Evolutionary conservation across 2,888 invertebrate species (phyloP).

Genomic region (Neuroscelio doddi): DNA sequence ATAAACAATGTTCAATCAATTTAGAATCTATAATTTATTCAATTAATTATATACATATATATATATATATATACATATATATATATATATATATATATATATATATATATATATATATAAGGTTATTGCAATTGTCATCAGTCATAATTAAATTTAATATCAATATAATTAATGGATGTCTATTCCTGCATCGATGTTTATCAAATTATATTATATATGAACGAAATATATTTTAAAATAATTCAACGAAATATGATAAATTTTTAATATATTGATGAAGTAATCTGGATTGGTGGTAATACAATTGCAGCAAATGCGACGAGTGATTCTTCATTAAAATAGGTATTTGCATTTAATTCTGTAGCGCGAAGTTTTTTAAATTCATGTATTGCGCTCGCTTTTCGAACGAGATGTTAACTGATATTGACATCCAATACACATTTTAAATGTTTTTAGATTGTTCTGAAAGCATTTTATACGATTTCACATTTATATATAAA

Average conservation of each 20-base stretch:
- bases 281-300: neutral
- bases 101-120: too few relatives aligned
- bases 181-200: slow-evolving; percentile 8
- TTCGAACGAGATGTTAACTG: slow-evolving; percentile 1
- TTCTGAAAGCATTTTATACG: slow-evolving; percentile 15
- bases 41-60: too few relatives aligned
- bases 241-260: neutral
- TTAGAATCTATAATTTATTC: neutral
- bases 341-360: too few relatives aligned
- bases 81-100: too few relatives aligned
- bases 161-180: slow-evolving; percentile 13
- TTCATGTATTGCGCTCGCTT: too few relatives aligned
- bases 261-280: slow-evolving; percentile 3
- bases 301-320: too few relatives aligned
- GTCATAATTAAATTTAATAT: neutral
- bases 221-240: slow-evolving; percentile 7
- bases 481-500: too few relatives aligned
- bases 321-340: too few relatives aligned
- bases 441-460: too few relatives aligned
- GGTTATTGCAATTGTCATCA: slow-evolving; percentile 7
- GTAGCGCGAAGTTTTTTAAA: too few relatives aligned
- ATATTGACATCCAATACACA: neutral
- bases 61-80: too few relatives aligned
- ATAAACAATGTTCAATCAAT: neutral
- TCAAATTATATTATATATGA: slow-evolving; percentile 9